A percentile compares a stretch with the other conserved stretches of the same genome.
phyloP scores from a whole-genome alignment of 1,140 invertebrate genomes.

The Saccostrea glomerata region DNA sequence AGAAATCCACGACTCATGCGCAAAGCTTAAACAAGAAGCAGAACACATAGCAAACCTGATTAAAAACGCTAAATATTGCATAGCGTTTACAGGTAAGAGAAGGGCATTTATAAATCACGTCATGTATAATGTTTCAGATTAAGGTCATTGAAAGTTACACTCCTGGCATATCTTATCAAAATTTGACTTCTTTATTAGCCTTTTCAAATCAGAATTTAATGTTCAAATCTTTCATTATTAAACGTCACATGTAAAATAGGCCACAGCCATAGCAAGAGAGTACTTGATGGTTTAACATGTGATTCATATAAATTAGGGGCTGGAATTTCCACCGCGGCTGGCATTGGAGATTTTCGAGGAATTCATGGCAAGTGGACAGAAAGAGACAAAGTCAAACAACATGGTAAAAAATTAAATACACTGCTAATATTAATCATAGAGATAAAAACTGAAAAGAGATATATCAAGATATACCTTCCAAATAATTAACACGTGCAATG shows the following conservation, averaged over 20 bases:
- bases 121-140: background rate
- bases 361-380: conserved; percentile 71
- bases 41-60: conserved; percentile 62
- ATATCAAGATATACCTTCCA: too few species aligned
- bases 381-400: conserved; percentile 57
- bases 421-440: too few species aligned
- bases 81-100: conserved; percentile 68
- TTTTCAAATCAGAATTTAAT: too few species aligned
- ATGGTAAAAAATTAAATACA: conserved; percentile 50
- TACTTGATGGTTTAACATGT: background rate
- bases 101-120: background rate
- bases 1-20: conserved; percentile 62
- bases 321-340: conserved; percentile 95
- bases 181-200: too few species aligned
- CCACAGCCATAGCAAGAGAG: background rate
- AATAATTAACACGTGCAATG: too few species aligned
- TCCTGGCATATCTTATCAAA: too few species aligned
- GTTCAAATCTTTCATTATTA: too few species aligned
- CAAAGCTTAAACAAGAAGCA: conserved; percentile 56
- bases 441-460: too few species aligned
- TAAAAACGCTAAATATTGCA: conserved; percentile 59
- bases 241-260: too few species aligned
- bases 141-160: too few species aligned
- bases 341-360: conserved; percentile 97
- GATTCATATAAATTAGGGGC: conserved; percentile 83